Percentiles rank a stretch among this genome's conserved stretches.
Conservation (phyloP, 2,888 invertebrate genomes). For the Leptodirus hochenwartii region DNA sequence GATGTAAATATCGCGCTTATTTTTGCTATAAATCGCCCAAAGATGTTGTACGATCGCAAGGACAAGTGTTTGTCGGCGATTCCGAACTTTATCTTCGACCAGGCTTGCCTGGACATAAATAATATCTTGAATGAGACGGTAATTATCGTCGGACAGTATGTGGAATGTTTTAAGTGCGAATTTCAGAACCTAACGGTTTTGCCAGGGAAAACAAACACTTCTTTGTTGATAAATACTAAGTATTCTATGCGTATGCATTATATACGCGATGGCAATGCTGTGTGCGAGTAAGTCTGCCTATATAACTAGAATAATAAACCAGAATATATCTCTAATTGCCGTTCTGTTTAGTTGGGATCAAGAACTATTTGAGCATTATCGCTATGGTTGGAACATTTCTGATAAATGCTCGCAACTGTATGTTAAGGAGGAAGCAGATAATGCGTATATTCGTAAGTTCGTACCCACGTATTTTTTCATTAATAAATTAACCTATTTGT, state of each 20-base stretch:
- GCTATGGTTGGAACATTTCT: constrained; percentile 26
- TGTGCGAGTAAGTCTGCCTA: constrained; percentile 19
- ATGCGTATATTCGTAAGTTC: constrained; percentile 27
- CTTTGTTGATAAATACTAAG: constrained; percentile 22
- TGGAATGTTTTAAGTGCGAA: constrained; percentile 25
- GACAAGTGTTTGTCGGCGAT: constrained; percentile 13
- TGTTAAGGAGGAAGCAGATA: constrained; percentile 25
- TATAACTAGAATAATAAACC: constrained; percentile 4
- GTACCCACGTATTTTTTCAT: no score
- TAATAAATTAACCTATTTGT: not conserved
- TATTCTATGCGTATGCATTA: constrained; percentile 21
- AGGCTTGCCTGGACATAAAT: constrained; percentile 25
- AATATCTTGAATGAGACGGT: constrained; percentile 19
- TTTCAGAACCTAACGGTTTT: constrained; percentile 20
- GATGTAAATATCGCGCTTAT: no score
- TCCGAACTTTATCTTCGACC: constrained; percentile 22
- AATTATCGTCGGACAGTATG: constrained; percentile 22
- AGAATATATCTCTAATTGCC: no score
- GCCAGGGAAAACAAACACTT: constrained; percentile 15
- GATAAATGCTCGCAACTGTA: constrained; percentile 19
- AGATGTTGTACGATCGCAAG: constrained; percentile 14
- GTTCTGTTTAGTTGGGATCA: constrained; percentile 21
- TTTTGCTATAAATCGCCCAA: no score
- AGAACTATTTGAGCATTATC: constrained; percentile 24
- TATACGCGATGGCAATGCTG: constrained; percentile 12